Evolutionary conservation across 2,113 vertebrate genomes (phyloP).

Genomic region (Crotophaga sulcirostris): DNA sequence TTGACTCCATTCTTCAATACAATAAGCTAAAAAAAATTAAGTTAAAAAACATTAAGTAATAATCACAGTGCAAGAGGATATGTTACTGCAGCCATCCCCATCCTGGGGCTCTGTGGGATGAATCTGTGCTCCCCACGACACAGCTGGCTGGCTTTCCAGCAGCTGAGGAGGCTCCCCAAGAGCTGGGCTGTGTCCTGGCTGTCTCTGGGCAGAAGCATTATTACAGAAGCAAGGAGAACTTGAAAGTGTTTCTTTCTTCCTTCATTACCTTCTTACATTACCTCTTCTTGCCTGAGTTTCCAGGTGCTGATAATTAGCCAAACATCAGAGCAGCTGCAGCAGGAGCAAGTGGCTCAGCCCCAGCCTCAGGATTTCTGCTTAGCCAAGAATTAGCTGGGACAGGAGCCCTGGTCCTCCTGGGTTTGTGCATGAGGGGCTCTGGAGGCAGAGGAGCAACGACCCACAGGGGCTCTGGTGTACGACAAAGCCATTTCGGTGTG

Average conservation of each 20-base stretch:
- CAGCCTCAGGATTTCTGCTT: not conserved
- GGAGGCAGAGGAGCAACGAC: not conserved
- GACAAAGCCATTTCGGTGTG: not conserved
- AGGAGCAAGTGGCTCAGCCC: not conserved
- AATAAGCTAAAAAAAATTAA: not conserved
- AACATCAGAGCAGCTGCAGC: not conserved
- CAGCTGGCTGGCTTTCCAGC: not conserved
- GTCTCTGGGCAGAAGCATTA: not conserved
- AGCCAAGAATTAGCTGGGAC: not conserved
- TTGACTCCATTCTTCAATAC: not conserved
- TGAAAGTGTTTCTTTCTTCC: not conserved
- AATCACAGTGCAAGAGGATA: not conserved
- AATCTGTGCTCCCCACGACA: fast-evolving
- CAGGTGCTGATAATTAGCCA: conserved; percentile 24
- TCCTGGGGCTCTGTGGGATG: not conserved
- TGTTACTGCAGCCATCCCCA: fast-evolving
- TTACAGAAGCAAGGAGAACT: not conserved
- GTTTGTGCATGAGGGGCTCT: not conserved
- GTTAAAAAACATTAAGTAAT: not conserved
- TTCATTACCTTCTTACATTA: not conserved
- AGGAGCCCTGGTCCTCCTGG: not conserved
- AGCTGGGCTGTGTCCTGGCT: not conserved
- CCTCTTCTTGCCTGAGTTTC: not conserved
- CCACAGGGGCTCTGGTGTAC: fast-evolving
- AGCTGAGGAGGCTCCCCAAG: not conserved